Evolutionary conservation across 2,888 invertebrate species (phyloP).

Genomic region (Argynnis bischoffii): DNA sequence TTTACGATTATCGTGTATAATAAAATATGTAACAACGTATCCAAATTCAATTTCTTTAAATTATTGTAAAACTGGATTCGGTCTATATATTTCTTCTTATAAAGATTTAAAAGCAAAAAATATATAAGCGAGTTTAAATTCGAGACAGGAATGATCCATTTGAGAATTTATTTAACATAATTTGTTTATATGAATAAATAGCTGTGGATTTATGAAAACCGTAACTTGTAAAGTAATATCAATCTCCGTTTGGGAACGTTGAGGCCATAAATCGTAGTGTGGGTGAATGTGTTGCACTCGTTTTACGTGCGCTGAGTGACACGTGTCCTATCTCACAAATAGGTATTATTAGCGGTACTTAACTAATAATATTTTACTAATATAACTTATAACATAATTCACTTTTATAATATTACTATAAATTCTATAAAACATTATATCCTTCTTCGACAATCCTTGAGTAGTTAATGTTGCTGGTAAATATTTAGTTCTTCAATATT

Average conservation of each 20-base stretch:
- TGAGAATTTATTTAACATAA: slow-evolving; percentile 41
- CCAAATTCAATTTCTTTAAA: no score
- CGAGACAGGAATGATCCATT: slow-evolving; percentile 43
- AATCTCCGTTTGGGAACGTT: slow-evolving; percentile 31
- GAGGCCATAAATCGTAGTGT: slow-evolving; percentile 34
- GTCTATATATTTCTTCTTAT: neutral
- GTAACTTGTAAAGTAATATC: slow-evolving; percentile 42
- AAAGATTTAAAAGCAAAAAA: neutral
- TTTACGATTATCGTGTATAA: no score
- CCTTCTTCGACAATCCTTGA: no score
- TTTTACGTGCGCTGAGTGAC: slow-evolving; percentile 34
- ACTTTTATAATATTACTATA: no score
- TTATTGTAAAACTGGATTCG: neutral
- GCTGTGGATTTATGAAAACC: slow-evolving; percentile 44
- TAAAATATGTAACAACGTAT: no score
- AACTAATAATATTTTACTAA: no score
- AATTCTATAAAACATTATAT: no score
- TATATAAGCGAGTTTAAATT: neutral
- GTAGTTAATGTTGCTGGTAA: no score
- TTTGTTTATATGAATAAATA: slow-evolving; percentile 40
- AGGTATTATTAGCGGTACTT: slow-evolving; percentile 5
- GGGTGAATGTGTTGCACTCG: slow-evolving; percentile 30
- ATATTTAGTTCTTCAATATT: no score
- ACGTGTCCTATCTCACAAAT: slow-evolving; percentile 25
- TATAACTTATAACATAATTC: neutral